Evolutionary conservation across 1,140 invertebrate genomes (phyloP).

Genomic region (Drosophila orena): DNA sequence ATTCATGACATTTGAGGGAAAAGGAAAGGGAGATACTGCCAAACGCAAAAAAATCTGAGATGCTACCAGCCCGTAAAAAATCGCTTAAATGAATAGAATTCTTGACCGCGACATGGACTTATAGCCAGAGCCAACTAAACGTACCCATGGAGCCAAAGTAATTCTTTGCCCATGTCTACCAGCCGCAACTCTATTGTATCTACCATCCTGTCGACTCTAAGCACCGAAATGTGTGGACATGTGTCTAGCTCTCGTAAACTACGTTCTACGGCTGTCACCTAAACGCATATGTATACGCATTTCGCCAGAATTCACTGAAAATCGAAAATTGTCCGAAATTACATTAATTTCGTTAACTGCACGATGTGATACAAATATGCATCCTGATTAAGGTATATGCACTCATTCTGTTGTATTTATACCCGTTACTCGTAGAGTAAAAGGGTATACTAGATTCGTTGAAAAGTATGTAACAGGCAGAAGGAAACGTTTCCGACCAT

Average conservation of each 20-base stretch:
- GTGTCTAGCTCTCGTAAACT: conserved; percentile 35
- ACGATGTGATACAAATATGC: too few species aligned
- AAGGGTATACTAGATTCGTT: too few species aligned
- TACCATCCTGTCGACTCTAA: conserved; percentile 4
- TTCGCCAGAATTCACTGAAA: too few species aligned
- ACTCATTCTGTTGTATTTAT: too few species aligned
- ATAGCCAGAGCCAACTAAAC: not conserved
- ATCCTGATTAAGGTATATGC: too few species aligned
- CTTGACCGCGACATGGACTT: conserved; percentile 37
- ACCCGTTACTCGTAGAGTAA: too few species aligned
- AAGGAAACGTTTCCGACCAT: too few species aligned
- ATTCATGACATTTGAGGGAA: conserved; percentile 72
- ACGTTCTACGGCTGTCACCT: conserved; percentile 14
- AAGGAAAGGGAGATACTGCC: conserved; percentile 55
- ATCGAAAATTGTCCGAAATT: too few species aligned
- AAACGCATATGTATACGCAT: not conserved
- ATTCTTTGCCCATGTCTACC: not conserved
- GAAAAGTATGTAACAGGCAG: too few species aligned
- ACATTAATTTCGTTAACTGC: too few species aligned
- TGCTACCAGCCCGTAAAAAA: conserved; percentile 56
- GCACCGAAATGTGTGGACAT: conserved; percentile 36
- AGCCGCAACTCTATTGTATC: not conserved
- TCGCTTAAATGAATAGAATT: conserved; percentile 63
- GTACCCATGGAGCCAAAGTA: not conserved
- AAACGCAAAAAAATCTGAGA: conserved; percentile 51